A percentile compares a stretch with the other conserved stretches of the same genome.
These are phyloP conservation scores for Acromyrmex heyeri DNA, from an alignment of 1,140 invertebrate species.

Conservation along the genomic window DNA sequence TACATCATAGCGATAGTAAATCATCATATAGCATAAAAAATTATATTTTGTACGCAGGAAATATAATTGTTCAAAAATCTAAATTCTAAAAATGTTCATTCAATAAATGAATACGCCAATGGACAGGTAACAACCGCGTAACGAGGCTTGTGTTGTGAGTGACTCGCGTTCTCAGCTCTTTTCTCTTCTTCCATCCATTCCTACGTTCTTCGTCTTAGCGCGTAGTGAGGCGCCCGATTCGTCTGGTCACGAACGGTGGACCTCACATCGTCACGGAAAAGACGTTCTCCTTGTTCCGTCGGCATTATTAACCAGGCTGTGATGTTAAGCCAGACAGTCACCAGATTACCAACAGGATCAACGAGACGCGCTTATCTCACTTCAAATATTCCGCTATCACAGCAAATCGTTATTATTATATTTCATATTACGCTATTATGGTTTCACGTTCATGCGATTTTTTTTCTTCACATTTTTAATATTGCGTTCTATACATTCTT, in stretches of 20 bases:
- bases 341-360: conserved; percentile 33
- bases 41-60: background rate
- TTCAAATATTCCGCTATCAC: conserved; percentile 14
- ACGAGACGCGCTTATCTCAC: conserved; percentile 39
- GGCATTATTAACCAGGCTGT: conserved; percentile 61
- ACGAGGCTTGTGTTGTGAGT: conserved; percentile 65
- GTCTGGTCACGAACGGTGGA: conserved; percentile 80
- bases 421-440: background rate
- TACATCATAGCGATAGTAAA: background rate
- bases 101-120: conserved; percentile 74
- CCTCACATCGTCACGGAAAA: conserved; percentile 80
- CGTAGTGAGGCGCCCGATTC: conserved; percentile 45
- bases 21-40: background rate
- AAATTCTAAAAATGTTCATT: conserved; percentile 20
- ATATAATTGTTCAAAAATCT: background rate
- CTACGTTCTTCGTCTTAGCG: conserved; percentile 57
- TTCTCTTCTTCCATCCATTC: conserved; percentile 51
- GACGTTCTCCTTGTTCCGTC: conserved; percentile 70
- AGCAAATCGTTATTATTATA: conserved; percentile 33
- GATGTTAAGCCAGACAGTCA: conserved; percentile 44
- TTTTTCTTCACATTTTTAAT: too few species aligned
- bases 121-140: conserved; percentile 77
- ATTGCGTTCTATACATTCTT: too few species aligned
- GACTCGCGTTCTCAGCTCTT: conserved; percentile 73
- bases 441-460: background rate